phyloP scores from a whole-genome alignment of 2,797 vertebrate species.

The Micropoecilia bifurca region DNA sequence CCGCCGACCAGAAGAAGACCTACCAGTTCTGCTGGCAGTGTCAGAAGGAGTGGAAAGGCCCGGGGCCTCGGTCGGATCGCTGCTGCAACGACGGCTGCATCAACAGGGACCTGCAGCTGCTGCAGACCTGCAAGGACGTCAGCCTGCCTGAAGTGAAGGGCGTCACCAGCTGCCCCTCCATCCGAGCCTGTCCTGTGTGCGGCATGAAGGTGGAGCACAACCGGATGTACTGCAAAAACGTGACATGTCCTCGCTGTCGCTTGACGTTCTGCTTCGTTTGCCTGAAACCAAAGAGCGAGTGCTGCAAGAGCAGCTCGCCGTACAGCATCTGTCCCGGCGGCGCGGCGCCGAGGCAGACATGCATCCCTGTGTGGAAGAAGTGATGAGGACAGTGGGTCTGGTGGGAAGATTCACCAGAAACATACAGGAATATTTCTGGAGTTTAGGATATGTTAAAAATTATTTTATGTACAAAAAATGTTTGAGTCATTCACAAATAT shows the following conservation, averaged over 20 bases:
- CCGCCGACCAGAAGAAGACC: not conserved
- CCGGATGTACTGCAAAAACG: slow-evolving; percentile 49
- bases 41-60: slow-evolving; percentile 47
- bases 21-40: slow-evolving; percentile 77
- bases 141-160: slow-evolving; percentile 33
- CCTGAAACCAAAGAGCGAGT: slow-evolving; percentile 49
- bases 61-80: slow-evolving; percentile 21
- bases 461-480: not conserved
- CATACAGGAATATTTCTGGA: not conserved
- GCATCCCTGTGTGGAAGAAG: slow-evolving; percentile 35
- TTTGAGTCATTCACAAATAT: not conserved
- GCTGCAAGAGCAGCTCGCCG: slow-evolving; percentile 24
- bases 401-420: not conserved
- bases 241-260: slow-evolving; percentile 37
- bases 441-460: not conserved
- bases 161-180: slow-evolving; percentile 44
- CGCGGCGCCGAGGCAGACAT: slow-evolving; percentile 41
- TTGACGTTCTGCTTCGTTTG: slow-evolving; percentile 70
- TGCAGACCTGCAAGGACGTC: slow-evolving; percentile 38
- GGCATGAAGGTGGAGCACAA: slow-evolving; percentile 57
- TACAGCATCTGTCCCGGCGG: slow-evolving; percentile 15
- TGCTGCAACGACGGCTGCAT: slow-evolving; percentile 47
- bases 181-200: slow-evolving; percentile 67
- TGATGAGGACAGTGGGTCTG: not conserved
- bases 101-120: slow-evolving; percentile 40